These are phyloP conservation scores for Altica lythri DNA, from an alignment of 2,888 invertebrate genomes.

Conservation along the genomic window DNA sequence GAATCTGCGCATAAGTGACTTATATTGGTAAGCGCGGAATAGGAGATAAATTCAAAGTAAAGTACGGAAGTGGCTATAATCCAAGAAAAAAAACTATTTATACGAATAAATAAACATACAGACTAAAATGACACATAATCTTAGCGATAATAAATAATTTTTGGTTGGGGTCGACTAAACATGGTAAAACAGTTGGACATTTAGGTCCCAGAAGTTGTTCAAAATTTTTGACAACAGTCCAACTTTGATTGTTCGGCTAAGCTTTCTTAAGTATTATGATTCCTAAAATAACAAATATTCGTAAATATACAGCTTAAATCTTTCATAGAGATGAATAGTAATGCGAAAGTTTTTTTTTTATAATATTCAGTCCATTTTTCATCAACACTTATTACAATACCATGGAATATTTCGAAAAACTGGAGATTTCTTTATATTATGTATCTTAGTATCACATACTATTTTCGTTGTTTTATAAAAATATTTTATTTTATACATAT, in stretches of 20 bases:
- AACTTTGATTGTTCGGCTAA: slow-evolving; percentile 33
- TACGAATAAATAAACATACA: slow-evolving; percentile 42
- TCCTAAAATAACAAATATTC: slow-evolving; percentile 36
- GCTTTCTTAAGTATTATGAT: slow-evolving; percentile 33
- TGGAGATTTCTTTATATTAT: too few species aligned
- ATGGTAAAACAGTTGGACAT: slow-evolving; percentile 42
- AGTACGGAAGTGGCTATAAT: neutral
- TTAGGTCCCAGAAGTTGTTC: slow-evolving; percentile 29
- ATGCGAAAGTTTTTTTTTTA: slow-evolving; percentile 3
- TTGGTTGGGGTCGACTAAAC: slow-evolving; percentile 46
- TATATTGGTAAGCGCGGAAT: too few species aligned
- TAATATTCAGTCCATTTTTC: too few species aligned
- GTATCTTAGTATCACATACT: too few species aligned
- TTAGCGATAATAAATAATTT: slow-evolving; percentile 47
- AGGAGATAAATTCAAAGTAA: too few species aligned
- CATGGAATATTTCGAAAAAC: too few species aligned
- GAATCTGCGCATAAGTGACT: too few species aligned
- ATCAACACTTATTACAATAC: too few species aligned
- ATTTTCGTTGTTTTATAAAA: too few species aligned
- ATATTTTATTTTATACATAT: too few species aligned
- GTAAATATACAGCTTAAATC: slow-evolving; percentile 27
- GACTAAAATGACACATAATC: slow-evolving; percentile 44
- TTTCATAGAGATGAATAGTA: neutral
- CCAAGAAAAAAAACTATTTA: slow-evolving; percentile 31
- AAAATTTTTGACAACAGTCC: slow-evolving; percentile 30